phyloP scores from a whole-genome alignment of 1,140 invertebrate species.

The Maniola jurtina region DNA sequence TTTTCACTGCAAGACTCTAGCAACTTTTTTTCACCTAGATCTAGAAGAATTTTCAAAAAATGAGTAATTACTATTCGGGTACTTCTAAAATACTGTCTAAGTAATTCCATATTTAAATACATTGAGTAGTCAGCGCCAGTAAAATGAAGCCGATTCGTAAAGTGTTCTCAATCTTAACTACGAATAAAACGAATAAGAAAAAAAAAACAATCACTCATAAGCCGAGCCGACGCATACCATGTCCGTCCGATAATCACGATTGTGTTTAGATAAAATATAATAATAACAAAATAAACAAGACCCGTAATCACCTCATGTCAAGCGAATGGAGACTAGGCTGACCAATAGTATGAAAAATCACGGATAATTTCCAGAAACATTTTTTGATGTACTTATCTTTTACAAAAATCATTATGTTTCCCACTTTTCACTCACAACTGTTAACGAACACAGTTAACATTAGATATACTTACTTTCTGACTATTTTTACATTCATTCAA shows the following conservation, averaged over 20 bases:
- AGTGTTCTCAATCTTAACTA: constrained; percentile 31
- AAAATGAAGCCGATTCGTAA: constrained; percentile 13
- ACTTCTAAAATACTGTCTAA: no score
- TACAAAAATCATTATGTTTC: no score
- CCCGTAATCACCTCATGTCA: constrained; percentile 72
- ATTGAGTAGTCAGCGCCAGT: not conserved
- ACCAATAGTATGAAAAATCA: constrained; percentile 27
- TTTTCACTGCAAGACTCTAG: no score
- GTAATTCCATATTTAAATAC: no score
- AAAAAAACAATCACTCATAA: constrained; percentile 41
- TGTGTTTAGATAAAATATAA: constrained; percentile 77
- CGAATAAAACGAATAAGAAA: constrained; percentile 29
- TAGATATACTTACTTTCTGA: no score
- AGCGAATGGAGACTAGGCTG: constrained; percentile 45
- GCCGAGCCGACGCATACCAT: constrained; percentile 42
- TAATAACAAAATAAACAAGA: constrained; percentile 75
- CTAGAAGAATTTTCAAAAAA: no score
- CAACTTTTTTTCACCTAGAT: no score
- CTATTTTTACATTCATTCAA: no score
- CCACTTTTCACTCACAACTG: no score
- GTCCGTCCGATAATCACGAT: constrained; percentile 69
- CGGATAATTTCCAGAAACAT: not conserved
- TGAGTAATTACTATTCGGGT: no score
- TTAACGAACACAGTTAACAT: no score
- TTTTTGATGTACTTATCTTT: no score